phyloP scores from a whole-genome alignment of 2,888 invertebrate species.

The Ypsolopha scabrella region DNA sequence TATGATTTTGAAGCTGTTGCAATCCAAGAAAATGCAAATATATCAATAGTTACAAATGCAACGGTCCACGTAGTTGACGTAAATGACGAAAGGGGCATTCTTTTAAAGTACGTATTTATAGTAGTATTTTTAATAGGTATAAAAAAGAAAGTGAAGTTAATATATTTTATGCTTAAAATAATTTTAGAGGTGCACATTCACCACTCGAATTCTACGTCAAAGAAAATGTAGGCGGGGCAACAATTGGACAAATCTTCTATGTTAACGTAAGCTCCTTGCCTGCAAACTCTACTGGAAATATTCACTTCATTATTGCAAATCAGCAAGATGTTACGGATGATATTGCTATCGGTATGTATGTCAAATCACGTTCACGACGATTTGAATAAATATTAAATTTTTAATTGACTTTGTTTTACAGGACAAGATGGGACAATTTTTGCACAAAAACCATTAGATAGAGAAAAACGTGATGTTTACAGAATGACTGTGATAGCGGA shows the following conservation, averaged over 20 bases:
- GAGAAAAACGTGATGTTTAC: constrained; percentile 79
- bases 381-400: neutral
- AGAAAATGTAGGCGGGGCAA: constrained; percentile 80
- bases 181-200: constrained; percentile 75
- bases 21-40: constrained; percentile 68
- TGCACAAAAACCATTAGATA: constrained; percentile 80
- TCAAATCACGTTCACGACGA: too few relatives aligned
- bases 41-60: constrained; percentile 83
- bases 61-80: constrained; percentile 87
- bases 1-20: constrained; percentile 90
- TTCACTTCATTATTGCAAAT: constrained; percentile 84
- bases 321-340: constrained; percentile 85
- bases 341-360: constrained; percentile 75
- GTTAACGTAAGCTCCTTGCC: constrained; percentile 50
- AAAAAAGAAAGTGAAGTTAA: too few relatives aligned
- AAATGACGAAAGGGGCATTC: constrained; percentile 75
- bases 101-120: constrained; percentile 61
- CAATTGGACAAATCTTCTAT: constrained; percentile 79
- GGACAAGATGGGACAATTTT: constrained; percentile 82
- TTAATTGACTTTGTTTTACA: constrained; percentile 17
- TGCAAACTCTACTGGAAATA: constrained; percentile 49
- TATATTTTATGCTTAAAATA: neutral
- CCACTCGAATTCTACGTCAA: constrained; percentile 81
- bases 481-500: constrained; percentile 85
- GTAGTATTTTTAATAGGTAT: constrained; percentile 8